Percentiles rank a stretch among this genome's conserved stretches.
These are phyloP conservation scores for Sinocyclocheilus grahami DNA, from an alignment of 2,113 vertebrate species.

Conservation along the genomic window DNA sequence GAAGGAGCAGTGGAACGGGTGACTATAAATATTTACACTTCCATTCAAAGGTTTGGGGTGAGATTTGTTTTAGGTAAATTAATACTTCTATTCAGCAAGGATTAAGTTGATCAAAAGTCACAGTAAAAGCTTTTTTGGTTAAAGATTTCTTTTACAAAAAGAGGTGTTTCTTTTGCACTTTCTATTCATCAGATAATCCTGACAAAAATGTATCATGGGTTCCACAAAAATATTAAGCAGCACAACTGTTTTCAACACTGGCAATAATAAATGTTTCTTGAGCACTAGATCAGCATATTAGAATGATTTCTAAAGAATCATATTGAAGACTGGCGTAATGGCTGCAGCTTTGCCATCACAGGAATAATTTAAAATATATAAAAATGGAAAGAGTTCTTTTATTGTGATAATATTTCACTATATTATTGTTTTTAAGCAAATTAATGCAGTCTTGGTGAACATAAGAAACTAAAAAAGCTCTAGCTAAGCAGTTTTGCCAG, in stretches of 20 bases:
- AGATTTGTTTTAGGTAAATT: neutral
- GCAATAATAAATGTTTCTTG: neutral
- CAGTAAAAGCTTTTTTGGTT: too few relatives aligned
- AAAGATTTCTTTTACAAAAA: too few relatives aligned
- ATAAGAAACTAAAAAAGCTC: neutral
- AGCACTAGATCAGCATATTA: neutral
- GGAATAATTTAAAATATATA: too few relatives aligned
- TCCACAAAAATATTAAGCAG: neutral
- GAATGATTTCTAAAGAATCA: neutral
- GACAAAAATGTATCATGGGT: too few relatives aligned
- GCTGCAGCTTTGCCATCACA: neutral
- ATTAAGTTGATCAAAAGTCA: neutral
- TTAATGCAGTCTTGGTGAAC: neutral
- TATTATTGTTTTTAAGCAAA: neutral
- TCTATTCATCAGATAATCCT: too few relatives aligned
- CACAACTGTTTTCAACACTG: neutral
- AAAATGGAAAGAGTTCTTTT: neutral
- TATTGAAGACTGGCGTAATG: neutral
- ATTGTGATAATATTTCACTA: too few relatives aligned
- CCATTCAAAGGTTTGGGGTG: neutral
- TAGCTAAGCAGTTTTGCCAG: neutral
- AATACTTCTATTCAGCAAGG: neutral
- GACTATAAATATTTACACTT: conserved; percentile 42
- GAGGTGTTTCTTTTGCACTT: too few relatives aligned
- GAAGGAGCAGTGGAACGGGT: conserved; percentile 95